Evolutionary conservation across 2,113 vertebrate genomes (phyloP).

Genomic region (Cyanocitta stelleri): DNA sequence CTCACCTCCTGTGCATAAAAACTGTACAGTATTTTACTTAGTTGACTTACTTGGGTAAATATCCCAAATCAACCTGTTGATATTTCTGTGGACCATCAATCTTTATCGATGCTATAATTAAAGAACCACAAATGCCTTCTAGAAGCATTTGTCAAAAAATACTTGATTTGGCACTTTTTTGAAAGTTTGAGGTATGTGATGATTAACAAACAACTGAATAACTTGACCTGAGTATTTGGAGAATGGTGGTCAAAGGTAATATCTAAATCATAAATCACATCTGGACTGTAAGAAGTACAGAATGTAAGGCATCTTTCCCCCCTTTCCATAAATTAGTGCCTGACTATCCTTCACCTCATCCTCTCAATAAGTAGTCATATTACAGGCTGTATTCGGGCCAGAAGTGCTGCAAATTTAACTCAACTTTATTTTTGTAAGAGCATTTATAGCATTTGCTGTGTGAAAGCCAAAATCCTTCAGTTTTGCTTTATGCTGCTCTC

Average conservation of each 20-base stretch:
- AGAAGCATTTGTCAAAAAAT: background rate
- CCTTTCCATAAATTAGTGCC: background rate
- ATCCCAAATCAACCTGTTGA: background rate
- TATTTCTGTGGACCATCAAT: background rate
- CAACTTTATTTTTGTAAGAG: background rate
- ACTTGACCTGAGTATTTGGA: background rate
- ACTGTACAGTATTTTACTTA: background rate
- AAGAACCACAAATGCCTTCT: background rate
- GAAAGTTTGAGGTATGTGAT: background rate
- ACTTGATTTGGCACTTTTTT: background rate
- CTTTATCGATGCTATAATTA: background rate
- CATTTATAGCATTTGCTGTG: background rate
- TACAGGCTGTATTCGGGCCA: background rate
- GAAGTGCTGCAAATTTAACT: background rate
- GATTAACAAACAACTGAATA: background rate
- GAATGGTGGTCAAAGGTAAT: background rate
- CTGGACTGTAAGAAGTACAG: background rate
- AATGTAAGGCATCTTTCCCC: background rate
- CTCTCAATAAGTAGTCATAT: background rate
- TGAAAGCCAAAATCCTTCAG: background rate
- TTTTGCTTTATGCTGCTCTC: background rate
- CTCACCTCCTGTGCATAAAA: background rate
- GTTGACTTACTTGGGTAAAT: background rate
- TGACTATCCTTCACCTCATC: background rate
- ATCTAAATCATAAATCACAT: background rate